Base-by-base conservation (phyloP, 2,888 invertebrate species). In the Pharmacophagus antenor region DNA sequence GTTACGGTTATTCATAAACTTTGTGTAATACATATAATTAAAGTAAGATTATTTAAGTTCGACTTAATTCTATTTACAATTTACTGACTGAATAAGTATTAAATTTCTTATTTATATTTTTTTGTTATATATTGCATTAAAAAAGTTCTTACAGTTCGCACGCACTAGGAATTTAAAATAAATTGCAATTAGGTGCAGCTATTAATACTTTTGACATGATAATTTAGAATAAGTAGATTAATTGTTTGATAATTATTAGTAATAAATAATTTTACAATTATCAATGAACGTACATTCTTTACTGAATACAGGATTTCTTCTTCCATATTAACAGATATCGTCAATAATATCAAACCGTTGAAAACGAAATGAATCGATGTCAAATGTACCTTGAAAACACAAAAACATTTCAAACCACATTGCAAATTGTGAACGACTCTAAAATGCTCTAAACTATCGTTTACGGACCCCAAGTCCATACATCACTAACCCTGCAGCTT, bases 401-500 rank as follows among this genome's bases (percentile, higher is more conserved):
- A 80, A 82, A 80, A 82, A 79, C 77, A 76, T 81, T 83, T 85
- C 77, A 84, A 80, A 79, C 70, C 76, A 76, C 80, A 84, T 85
- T 83, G 80, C 74, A 70, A 80, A 79, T 80, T 85, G 77, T 85
- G 88, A 89, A 87, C 77, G 84, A 76, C 71, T 86, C 84, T 84
- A 82, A 88, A 89, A 85, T 86, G 82, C 71, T 81, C 70, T 84
- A 85, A 88, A 87, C 80, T 82, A 74, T 79, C 88, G 80, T 85
- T 85, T 84, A 83, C 77, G 74, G 69, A 79, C 84, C 86, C 76
- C 71, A 69, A 68, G 69, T 65, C 77, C 70, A 88, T 89, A 88
- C 78, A 88, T 89, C 87, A 88, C 77, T 70, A 78, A 79, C 84
- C 82, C 83, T 76, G 76, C 69, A 67, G 69, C 66, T 69, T 77